Evolutionary conservation across 2,113 vertebrate species (phyloP).

Genomic region (Corythaeola cristata): DNA sequence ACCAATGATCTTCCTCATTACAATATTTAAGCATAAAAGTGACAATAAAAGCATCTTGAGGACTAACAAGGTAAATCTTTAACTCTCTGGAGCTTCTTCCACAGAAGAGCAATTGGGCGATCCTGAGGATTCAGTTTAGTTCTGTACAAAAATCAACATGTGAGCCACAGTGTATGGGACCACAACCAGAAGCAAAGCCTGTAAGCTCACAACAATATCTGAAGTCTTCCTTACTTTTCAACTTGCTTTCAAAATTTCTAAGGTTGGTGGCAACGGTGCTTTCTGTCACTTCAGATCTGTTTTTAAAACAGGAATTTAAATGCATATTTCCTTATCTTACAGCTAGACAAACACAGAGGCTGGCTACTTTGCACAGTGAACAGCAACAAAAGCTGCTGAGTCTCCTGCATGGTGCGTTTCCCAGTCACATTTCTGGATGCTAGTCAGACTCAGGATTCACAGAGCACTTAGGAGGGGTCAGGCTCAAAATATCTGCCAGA

Average conservation of each 20-base stretch:
- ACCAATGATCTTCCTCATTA: background rate
- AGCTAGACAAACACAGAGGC: background rate
- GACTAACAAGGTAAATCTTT: background rate
- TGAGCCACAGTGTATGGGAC: background rate
- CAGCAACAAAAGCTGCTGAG: background rate
- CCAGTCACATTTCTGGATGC: fast-evolving
- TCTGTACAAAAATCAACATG: background rate
- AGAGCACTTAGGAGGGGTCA: background rate
- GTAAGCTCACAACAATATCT: background rate
- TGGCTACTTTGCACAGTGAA: background rate
- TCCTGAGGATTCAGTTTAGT: background rate
- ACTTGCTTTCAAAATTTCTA: background rate
- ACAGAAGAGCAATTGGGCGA: background rate
- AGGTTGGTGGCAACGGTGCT: background rate
- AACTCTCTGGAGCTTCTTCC: background rate
- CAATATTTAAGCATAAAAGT: background rate
- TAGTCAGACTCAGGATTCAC: background rate
- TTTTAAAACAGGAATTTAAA: background rate
- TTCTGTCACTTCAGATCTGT: background rate
- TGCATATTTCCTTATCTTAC: background rate
- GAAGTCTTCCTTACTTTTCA: background rate
- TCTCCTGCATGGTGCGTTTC: background rate
- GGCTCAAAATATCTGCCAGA: background rate
- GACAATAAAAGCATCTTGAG: background rate
- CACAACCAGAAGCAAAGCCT: background rate